phyloP scores from a whole-genome alignment of 2,888 invertebrate species.

The Herminia tarsipennalis region DNA sequence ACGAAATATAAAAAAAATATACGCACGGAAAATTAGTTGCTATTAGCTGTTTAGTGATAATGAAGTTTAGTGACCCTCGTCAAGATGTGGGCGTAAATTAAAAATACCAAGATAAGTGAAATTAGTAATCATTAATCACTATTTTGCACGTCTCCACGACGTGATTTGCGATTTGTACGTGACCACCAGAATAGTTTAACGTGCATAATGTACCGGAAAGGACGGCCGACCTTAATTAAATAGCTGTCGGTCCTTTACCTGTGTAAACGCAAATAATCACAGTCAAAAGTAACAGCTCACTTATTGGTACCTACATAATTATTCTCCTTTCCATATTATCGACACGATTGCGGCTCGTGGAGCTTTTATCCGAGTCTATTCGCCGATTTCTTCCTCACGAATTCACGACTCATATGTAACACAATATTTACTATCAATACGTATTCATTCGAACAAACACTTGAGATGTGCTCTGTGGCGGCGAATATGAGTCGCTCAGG shows the following conservation, averaged over 20 bases:
- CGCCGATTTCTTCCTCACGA: slow-evolving; percentile 11
- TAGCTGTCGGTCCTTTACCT: neutral
- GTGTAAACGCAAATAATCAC: neutral
- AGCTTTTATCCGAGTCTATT: slow-evolving; percentile 10
- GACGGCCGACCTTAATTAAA: neutral
- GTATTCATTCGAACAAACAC: slow-evolving; percentile 39
- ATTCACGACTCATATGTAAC: slow-evolving; percentile 18
- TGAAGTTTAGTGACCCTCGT: slow-evolving; percentile 21
- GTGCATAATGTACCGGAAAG: slow-evolving; percentile 7
- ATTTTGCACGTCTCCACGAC: slow-evolving; percentile 12
- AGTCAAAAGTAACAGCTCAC: neutral
- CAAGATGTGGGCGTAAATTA: slow-evolving; percentile 2
- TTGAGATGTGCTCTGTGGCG: slow-evolving; percentile 15
- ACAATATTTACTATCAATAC: slow-evolving; percentile 34
- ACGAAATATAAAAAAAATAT: slow-evolving; percentile 35
- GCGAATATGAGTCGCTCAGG: slow-evolving; percentile 19
- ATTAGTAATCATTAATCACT: slow-evolving; percentile 29
- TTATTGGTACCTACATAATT: too few relatives aligned
- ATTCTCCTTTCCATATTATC: too few relatives aligned
- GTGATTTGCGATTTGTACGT: slow-evolving; percentile 28
- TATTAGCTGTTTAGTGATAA: slow-evolving; percentile 34
- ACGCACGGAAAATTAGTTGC: slow-evolving; percentile 20
- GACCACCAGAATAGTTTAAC: slow-evolving; percentile 14
- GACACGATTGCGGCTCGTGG: neutral
- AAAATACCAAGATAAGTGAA: slow-evolving; percentile 10